A percentile compares a stretch with the other conserved stretches of the same genome.
Evolutionary conservation across 2,113 vertebrate species (phyloP).

Genomic region (Tragulus kanchil): DNA sequence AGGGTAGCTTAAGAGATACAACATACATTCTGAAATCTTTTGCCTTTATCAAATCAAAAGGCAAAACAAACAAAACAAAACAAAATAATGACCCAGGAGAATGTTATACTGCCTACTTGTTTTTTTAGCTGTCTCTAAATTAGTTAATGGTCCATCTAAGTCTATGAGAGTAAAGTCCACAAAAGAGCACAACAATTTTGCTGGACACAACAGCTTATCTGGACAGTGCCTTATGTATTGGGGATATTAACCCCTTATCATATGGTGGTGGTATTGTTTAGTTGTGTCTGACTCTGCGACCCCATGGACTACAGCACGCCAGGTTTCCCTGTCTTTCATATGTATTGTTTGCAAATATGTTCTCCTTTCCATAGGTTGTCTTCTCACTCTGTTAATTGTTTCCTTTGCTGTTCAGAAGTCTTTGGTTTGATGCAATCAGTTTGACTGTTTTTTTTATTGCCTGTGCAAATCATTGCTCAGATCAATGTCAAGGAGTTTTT

Average conservation of each 20-base stretch:
- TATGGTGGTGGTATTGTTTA: no score
- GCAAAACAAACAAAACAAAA: no score
- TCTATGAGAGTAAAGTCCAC: background rate
- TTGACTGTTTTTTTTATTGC: background rate
- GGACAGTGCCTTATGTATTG: no score
- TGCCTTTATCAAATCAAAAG: slow-evolving; percentile 46
- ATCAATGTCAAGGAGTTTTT: background rate
- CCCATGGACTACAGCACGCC: no score
- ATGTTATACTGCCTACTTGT: background rate
- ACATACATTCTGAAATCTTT: slow-evolving; percentile 37
- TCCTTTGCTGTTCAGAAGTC: no score
- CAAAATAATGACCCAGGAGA: background rate
- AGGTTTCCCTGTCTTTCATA: no score
- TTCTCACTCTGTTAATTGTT: no score
- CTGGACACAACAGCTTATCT: background rate
- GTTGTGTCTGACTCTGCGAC: no score
- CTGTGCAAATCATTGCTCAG: background rate
- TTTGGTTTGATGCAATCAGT: background rate
- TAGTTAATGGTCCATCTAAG: background rate
- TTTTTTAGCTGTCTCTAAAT: background rate
- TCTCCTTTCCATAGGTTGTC: no score
- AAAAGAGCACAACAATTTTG: background rate
- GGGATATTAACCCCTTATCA: no score
- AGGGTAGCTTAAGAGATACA: background rate
- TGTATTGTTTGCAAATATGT: no score